These are phyloP conservation scores for Theristus sp. DNA, from an alignment of 2,888 invertebrate genomes.

Conservation along the genomic window DNA sequence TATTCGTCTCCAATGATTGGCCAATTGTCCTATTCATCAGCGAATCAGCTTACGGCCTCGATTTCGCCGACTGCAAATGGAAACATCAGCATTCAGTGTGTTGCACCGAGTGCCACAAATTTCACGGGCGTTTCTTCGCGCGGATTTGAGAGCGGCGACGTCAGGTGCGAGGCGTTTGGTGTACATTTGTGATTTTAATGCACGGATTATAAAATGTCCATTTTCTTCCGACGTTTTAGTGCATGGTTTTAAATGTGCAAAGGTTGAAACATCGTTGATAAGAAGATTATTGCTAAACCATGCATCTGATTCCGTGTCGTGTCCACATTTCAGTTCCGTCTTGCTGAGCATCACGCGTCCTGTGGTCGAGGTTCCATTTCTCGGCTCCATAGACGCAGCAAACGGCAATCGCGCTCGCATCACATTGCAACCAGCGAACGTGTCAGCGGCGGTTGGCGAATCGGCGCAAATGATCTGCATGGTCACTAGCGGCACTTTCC, in stretches of 20 bases:
- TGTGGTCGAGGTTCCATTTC: background rate
- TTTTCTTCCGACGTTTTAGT: too few relatives aligned
- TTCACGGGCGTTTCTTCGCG: background rate
- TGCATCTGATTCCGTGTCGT: too few relatives aligned
- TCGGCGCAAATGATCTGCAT: background rate
- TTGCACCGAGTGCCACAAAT: background rate
- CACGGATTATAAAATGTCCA: too few relatives aligned
- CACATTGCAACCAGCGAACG: background rate
- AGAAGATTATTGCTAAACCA: too few relatives aligned
- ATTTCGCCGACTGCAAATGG: background rate
- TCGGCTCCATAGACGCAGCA: background rate
- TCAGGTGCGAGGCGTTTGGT: background rate
- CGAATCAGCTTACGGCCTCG: background rate
- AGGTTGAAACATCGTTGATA: too few relatives aligned
- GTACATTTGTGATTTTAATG: too few relatives aligned
- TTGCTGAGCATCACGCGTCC: background rate
- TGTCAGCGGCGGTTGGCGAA: background rate
- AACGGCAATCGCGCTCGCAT: background rate
- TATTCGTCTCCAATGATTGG: background rate
- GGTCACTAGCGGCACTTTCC: background rate
- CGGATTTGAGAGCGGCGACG: background rate
- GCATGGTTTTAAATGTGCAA: too few relatives aligned
- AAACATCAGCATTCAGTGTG: background rate
- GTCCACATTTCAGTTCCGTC: background rate
- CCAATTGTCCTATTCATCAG: background rate